Percentiles rank a stretch among this genome's conserved stretches.
Conservation (phyloP, 2,888 invertebrate species). For the Dolichopus griseipennis region DNA sequence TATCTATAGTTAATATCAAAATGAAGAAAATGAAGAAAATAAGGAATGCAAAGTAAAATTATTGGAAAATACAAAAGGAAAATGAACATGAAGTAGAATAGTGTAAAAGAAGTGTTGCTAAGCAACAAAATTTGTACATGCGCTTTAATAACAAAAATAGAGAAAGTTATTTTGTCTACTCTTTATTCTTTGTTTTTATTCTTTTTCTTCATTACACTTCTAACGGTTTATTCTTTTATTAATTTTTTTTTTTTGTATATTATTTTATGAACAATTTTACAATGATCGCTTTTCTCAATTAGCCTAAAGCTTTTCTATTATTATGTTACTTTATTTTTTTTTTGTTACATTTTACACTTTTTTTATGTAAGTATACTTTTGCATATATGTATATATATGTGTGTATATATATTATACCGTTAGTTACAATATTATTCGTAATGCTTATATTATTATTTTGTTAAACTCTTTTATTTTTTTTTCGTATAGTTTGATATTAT, state of each 20-base stretch:
- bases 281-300: no score
- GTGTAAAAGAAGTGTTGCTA: background rate
- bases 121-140: background rate
- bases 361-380: background rate
- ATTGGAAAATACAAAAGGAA: no score
- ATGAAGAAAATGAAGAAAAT: no score
- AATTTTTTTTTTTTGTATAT: background rate
- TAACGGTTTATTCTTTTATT: background rate
- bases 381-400: no score
- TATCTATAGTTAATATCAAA: background rate
- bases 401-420: no score
- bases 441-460: background rate
- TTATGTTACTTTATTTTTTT: background rate
- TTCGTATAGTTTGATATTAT: background rate
- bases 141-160: slow-evolving; percentile 1
- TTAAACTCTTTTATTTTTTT: background rate
- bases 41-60: no score
- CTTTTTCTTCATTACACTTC: background rate
- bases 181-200: background rate
- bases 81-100: no score
- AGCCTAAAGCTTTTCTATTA: background rate
- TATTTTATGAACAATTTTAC: background rate
- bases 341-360: no score
- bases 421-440: background rate
- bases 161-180: background rate